These are phyloP conservation scores for Pyrocephalus nanus DNA, from an alignment of 2,797 vertebrate genomes.

Conservation along the genomic window DNA sequence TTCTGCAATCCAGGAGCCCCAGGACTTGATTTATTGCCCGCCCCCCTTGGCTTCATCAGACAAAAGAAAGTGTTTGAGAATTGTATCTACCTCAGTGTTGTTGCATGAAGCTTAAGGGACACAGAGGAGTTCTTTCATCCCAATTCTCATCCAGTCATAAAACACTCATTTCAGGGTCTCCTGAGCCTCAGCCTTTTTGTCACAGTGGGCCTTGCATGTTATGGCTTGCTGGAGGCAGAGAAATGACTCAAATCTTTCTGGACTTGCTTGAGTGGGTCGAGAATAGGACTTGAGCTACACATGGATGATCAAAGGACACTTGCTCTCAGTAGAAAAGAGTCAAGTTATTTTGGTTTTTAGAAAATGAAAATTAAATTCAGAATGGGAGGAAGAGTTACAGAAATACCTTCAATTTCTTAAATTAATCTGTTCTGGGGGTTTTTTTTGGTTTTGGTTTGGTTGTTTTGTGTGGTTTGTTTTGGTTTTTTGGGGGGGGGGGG, in stretches of 20 bases:
- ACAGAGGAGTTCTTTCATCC: not conserved
- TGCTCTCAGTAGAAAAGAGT: not conserved
- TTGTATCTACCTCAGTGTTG: not conserved
- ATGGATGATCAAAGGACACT: not conserved
- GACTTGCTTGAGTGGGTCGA: not conserved
- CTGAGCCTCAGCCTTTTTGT: not conserved
- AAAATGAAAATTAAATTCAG: not conserved
- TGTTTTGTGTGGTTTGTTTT: no score
- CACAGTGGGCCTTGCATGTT: not conserved
- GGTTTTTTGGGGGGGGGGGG: no score
- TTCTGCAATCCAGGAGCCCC: not conserved
- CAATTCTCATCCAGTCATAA: not conserved
- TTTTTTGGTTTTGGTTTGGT: no score
- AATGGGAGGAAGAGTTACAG: not conserved
- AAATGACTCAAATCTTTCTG: not conserved
- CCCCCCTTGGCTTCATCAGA: not conserved
- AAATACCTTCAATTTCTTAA: not conserved
- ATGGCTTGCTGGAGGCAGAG: not conserved
- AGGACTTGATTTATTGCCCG: not conserved
- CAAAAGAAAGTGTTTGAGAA: not conserved
- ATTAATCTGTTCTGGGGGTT: not conserved
- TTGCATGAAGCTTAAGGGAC: not conserved
- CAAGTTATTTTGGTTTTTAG: not conserved
- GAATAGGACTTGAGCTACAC: not conserved
- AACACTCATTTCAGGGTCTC: not conserved